Conservation (phyloP, 2,113 vertebrate species). For the Telmatochromis brachygnathus region DNA sequence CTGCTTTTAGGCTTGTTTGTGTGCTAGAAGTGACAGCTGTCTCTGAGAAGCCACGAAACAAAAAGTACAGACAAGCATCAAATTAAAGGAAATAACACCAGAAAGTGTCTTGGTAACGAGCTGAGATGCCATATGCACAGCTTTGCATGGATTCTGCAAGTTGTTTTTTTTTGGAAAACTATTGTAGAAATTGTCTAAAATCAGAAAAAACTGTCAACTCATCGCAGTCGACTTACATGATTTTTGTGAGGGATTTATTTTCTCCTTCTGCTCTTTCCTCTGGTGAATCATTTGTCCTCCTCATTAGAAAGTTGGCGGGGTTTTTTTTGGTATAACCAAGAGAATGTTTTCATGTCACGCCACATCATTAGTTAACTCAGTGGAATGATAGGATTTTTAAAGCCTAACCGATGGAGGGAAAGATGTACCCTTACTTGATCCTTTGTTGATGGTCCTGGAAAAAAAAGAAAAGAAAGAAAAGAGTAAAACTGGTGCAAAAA, state of each 20-base stretch:
- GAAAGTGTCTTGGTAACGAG: background rate
- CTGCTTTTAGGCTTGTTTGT: background rate
- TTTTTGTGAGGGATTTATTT: background rate
- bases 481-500: background rate
- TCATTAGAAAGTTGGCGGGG: background rate
- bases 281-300: background rate
- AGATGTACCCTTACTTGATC: background rate
- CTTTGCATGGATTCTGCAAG: background rate
- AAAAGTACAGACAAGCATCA: background rate
- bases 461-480: background rate
- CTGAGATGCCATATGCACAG: background rate
- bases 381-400: background rate
- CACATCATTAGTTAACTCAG: background rate
- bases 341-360: background rate
- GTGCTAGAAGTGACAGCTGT: background rate
- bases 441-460: background rate
- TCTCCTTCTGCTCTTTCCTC: background rate
- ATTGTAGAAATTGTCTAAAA: background rate
- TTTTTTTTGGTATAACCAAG: background rate
- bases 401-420: background rate
- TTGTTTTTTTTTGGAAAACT: background rate
- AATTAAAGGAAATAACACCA: background rate
- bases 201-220: background rate
- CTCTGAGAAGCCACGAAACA: background rate
- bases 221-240: background rate